Evolutionary conservation across 2,797 vertebrate species (phyloP).

Genomic region (Poeciliopsis presidionis): DNA sequence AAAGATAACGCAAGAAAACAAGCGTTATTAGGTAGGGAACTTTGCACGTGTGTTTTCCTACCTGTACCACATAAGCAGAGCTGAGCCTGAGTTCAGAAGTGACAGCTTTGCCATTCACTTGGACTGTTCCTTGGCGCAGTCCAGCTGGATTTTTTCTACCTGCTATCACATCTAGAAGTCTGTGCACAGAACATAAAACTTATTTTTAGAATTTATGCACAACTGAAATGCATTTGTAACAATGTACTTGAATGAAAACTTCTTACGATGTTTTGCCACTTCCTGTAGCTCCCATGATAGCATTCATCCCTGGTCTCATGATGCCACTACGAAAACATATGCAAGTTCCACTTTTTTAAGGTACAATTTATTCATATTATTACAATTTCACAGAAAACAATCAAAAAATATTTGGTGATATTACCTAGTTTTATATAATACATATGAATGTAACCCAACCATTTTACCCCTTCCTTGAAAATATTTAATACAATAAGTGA

Average conservation of each 20-base stretch:
- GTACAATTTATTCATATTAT: not conserved
- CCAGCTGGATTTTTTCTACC: conserved; percentile 82
- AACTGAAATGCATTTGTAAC: not conserved
- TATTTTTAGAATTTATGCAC: not conserved
- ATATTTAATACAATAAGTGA: not conserved
- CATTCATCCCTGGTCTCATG: conserved; percentile 84
- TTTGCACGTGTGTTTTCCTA: conserved; percentile 29
- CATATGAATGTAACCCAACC: not conserved
- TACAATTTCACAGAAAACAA: not conserved
- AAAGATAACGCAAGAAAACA: not conserved
- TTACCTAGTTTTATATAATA: not conserved
- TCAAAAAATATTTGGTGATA: not conserved
- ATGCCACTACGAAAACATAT: conserved; percentile 74
- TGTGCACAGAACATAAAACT: conserved; percentile 28
- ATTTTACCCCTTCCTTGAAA: not conserved
- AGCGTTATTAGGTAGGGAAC: not conserved
- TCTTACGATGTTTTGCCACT: conserved; percentile 87
- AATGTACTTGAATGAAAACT: not conserved
- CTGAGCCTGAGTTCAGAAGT: conserved; percentile 77
- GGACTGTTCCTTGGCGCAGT: conserved; percentile 71
- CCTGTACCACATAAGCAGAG: conserved; percentile 85
- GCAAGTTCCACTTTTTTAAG: not conserved
- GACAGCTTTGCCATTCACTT: conserved; percentile 73
- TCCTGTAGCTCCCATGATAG: conserved; percentile 85
- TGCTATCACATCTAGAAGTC: conserved; percentile 82